These are phyloP conservation scores for Bombus waltoni DNA, from an alignment of 1,140 invertebrate genomes.

Conservation along the genomic window DNA sequence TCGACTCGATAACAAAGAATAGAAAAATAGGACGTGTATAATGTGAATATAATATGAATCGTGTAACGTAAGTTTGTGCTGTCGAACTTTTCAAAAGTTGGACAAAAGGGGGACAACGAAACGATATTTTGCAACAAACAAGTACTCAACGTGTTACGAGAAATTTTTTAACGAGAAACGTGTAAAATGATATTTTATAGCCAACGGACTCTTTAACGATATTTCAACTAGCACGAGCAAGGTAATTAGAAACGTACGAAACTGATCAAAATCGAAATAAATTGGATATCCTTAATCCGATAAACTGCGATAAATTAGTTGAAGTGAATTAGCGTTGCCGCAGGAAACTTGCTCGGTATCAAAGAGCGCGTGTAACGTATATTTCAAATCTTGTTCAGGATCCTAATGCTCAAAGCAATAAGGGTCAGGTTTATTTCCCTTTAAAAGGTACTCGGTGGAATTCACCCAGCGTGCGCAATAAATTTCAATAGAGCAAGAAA, in stretches of 20 bases:
- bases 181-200: too few species aligned
- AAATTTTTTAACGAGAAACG: too few species aligned
- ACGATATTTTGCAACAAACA: too few species aligned
- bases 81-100: too few species aligned
- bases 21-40: too few species aligned
- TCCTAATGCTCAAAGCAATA: constrained; percentile 25
- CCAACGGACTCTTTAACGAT: not conserved
- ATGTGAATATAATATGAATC: too few species aligned
- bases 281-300: not conserved
- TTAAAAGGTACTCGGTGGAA: constrained; percentile 6
- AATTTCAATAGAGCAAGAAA: constrained; percentile 21
- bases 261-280: not conserved
- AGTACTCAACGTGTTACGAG: too few species aligned
- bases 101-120: too few species aligned
- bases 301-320: not conserved
- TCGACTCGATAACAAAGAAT: too few species aligned
- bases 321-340: not conserved
- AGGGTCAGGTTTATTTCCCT: constrained; percentile 12
- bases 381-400: constrained; percentile 1
- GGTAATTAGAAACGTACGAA: not conserved
- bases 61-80: too few species aligned
- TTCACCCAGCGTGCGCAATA: constrained; percentile 21
- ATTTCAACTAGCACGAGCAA: not conserved
- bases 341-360: not conserved
- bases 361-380: not conserved